Conservation (phyloP, 2,113 vertebrate species). For the Platichthys flesus region DNA sequence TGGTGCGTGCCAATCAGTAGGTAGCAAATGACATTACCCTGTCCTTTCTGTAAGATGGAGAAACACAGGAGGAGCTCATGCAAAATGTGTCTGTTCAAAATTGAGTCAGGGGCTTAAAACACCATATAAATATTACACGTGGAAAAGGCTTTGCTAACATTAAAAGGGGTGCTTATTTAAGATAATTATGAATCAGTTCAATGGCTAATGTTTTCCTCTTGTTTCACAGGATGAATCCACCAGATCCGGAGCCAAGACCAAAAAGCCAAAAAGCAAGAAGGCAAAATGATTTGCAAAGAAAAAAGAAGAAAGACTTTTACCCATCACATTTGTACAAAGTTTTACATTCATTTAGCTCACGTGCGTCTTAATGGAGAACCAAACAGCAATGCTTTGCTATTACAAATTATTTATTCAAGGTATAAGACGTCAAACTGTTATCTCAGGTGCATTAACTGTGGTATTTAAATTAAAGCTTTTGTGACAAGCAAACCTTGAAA, state of each 20-base stretch:
- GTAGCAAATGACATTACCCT: constrained; percentile 42
- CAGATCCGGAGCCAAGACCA: constrained; percentile 78
- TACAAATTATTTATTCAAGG: background rate
- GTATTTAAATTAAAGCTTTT: background rate
- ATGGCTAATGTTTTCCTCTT: constrained; percentile 40
- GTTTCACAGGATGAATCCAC: constrained; percentile 76
- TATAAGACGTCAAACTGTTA: constrained; percentile 1
- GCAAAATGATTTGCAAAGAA: constrained; percentile 63
- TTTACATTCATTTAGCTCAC: background rate
- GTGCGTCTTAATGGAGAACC: background rate
- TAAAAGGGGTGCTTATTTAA: constrained; percentile 41
- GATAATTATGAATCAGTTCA: constrained; percentile 42
- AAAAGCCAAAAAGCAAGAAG: constrained; percentile 81
- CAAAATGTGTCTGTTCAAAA: constrained; percentile 11
- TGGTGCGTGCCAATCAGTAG: constrained; percentile 57
- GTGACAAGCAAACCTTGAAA: background rate
- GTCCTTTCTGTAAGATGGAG: constrained; percentile 28
- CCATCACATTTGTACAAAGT: background rate
- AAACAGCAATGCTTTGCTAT: background rate
- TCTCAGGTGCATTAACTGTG: too few species aligned
- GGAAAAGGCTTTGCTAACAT: constrained; percentile 25
- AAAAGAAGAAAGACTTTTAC: background rate
- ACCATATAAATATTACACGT: constrained; percentile 30
- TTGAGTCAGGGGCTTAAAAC: constrained; percentile 37
- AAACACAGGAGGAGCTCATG: constrained; percentile 46